phyloP scores from a whole-genome alignment of 2,888 invertebrate genomes.

The Parnassius orleans region DNA sequence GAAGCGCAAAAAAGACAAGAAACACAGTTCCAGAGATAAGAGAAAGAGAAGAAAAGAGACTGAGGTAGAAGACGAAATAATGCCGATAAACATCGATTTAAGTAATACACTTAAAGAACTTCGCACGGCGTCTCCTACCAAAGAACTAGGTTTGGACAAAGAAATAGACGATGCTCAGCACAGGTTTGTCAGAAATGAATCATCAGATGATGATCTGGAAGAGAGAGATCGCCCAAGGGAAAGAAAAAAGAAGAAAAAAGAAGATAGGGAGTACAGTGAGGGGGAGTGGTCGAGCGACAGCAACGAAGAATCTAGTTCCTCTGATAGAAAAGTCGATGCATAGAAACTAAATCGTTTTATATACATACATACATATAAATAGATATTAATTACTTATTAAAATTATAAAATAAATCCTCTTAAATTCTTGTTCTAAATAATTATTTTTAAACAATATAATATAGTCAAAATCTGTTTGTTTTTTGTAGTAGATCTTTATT shows the following conservation, averaged over 20 bases:
- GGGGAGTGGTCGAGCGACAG: conserved; percentile 76
- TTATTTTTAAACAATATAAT: no score
- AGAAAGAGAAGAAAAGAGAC: conserved; percentile 47
- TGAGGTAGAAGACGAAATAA: conserved; percentile 41
- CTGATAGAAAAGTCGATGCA: conserved; percentile 24
- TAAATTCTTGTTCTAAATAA: no score
- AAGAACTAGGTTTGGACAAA: conserved; percentile 46
- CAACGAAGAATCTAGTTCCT: conserved; percentile 53
- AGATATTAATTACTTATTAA: no score
- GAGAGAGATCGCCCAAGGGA: conserved; percentile 36
- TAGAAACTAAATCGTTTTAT: no score
- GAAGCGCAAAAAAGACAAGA: conserved; percentile 63
- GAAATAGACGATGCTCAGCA: conserved; percentile 36
- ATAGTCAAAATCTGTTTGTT: no score
- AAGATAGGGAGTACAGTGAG: conserved; percentile 63
- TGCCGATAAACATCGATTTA: conserved; percentile 56
- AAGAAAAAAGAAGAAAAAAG: conserved; percentile 43
- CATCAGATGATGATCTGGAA: conserved; percentile 43
- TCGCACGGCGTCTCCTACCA: conserved; percentile 60
- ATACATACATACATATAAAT: no score
- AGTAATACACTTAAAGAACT: conserved; percentile 62
- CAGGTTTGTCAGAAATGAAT: conserved; percentile 34
- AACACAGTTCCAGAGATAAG: conserved; percentile 53
- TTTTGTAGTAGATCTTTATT: no score
- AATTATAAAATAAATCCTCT: no score